These are phyloP conservation scores for Pimephales promelas DNA, from an alignment of 2,113 vertebrate genomes.

Conservation along the genomic window DNA sequence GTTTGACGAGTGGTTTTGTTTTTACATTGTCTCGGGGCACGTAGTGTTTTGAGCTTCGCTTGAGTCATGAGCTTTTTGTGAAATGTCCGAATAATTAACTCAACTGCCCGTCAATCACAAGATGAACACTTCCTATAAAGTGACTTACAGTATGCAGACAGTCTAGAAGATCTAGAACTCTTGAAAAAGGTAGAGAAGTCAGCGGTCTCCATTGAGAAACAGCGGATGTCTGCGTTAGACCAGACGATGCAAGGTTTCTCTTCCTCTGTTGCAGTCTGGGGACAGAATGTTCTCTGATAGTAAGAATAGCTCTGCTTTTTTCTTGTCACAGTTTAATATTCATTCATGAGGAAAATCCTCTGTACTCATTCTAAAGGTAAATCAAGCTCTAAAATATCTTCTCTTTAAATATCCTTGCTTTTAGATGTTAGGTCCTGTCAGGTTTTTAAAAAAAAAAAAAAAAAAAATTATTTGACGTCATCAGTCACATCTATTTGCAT, in stretches of 20 bases:
- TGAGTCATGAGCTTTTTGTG: background rate
- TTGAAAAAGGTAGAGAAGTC: conserved; percentile 16
- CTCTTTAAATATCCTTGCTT: background rate
- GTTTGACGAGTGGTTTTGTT: conserved; percentile 20
- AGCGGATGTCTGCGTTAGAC: background rate
- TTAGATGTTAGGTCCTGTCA: background rate
- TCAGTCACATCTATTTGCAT: conserved; percentile 16
- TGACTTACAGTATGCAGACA: conserved; percentile 5
- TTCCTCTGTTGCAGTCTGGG: background rate
- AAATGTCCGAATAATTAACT: background rate
- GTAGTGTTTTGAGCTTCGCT: background rate
- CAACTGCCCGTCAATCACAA: background rate
- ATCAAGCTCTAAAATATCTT: background rate
- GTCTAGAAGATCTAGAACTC: conserved; percentile 18
- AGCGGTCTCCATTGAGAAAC: background rate
- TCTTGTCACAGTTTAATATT: background rate
- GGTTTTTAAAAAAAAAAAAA: too few relatives aligned
- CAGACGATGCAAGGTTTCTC: background rate
- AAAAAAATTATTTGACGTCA: too few relatives aligned
- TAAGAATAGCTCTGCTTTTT: background rate
- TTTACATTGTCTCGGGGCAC: background rate
- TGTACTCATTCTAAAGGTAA: background rate
- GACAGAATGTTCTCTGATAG: conserved; percentile 17
- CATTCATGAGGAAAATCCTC: background rate
- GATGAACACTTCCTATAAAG: background rate